phyloP scores from a whole-genome alignment of 2,113 vertebrate genomes.

The Nesospiza acunhae region DNA sequence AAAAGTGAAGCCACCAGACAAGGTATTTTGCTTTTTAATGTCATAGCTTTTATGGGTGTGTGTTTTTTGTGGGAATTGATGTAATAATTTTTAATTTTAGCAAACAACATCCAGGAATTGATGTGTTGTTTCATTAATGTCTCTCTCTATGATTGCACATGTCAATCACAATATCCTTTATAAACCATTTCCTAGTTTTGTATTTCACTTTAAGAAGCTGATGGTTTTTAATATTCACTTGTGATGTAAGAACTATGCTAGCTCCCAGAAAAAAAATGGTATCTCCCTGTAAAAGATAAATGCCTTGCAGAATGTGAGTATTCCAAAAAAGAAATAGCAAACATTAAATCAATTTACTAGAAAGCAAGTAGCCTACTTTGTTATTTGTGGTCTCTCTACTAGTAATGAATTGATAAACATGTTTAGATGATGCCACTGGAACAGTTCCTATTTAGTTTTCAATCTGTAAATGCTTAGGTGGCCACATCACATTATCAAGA shows the following conservation, averaged over 20 bases:
- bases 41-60: not conserved
- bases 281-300: not conserved
- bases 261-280: not conserved
- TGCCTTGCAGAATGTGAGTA: not conserved
- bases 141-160: not conserved
- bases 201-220: not conserved
- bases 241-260: not conserved
- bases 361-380: not conserved
- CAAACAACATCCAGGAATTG: not conserved
- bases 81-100: not conserved
- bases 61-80: not conserved
- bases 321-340: not conserved
- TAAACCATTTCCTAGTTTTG: not conserved
- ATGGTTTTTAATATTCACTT: not conserved
- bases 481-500: not conserved
- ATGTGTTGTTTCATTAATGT: not conserved
- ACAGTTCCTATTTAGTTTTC: not conserved
- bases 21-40: slow-evolving; percentile 60
- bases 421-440: not conserved
- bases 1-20: slow-evolving; percentile 22
- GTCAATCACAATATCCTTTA: not conserved
- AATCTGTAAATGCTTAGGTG: not conserved
- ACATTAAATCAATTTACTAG: not conserved
- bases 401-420: not conserved
- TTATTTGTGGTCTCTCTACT: not conserved